Evolutionary conservation across 1,140 invertebrate genomes (phyloP).

Genomic region (Metaphire vulgaris): DNA sequence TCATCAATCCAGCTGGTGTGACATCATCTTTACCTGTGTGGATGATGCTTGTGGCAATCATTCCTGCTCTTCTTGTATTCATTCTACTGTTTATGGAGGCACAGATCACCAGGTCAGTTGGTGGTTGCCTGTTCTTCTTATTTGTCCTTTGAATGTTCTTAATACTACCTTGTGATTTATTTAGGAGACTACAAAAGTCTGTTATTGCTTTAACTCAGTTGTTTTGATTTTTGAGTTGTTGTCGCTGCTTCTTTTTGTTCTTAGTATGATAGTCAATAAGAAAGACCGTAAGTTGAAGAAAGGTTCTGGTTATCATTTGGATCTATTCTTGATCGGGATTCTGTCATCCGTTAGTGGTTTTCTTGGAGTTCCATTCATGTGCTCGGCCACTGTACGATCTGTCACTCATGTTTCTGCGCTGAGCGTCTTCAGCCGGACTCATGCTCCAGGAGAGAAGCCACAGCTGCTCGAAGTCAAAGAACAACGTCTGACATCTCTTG

Average conservation of each 20-base stretch:
- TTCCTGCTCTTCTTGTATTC: slow-evolving; percentile 87
- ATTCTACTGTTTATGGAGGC: slow-evolving; percentile 99
- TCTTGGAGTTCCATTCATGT: slow-evolving; percentile 90
- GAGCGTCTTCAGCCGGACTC: slow-evolving; percentile 90
- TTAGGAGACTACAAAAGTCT: too few relatives aligned
- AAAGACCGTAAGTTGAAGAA: slow-evolving; percentile 97
- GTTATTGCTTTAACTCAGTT: too few relatives aligned
- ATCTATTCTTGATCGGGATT: slow-evolving; percentile 83
- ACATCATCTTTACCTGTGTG: slow-evolving; percentile 69
- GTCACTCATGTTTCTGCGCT: slow-evolving; percentile 98
- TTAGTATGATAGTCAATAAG: slow-evolving; percentile 93
- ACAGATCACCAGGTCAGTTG: slow-evolving; percentile 94
- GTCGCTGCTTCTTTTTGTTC: too few relatives aligned
- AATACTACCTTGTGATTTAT: too few relatives aligned
- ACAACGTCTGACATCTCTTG: slow-evolving; percentile 85
- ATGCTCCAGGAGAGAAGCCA: slow-evolving; percentile 94
- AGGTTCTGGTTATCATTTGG: slow-evolving; percentile 95
- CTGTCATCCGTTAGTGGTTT: slow-evolving; percentile 84
- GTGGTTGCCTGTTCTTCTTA: slow-evolving; percentile 79
- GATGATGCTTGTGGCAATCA: slow-evolving; percentile 69
- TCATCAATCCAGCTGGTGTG: slow-evolving; percentile 72
- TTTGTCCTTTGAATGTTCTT: too few relatives aligned
- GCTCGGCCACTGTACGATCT: slow-evolving; percentile 90
- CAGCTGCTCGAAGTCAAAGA: slow-evolving; percentile 93
- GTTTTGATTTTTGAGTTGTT: too few relatives aligned